These are phyloP conservation scores for Epinephelus awoara DNA, from an alignment of 2,797 vertebrate species.

Conservation along the genomic window DNA sequence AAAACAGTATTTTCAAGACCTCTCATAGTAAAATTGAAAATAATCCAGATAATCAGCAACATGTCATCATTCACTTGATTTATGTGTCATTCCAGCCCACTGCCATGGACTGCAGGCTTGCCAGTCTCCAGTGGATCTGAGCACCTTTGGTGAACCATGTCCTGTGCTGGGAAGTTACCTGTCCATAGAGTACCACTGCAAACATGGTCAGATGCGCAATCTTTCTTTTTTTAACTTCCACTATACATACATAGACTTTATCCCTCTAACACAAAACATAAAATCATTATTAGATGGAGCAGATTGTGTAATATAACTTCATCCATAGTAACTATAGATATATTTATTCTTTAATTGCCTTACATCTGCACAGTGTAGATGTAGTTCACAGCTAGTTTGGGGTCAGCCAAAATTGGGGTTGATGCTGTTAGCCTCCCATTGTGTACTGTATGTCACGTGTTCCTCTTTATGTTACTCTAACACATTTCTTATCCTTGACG, in stretches of 20 bases:
- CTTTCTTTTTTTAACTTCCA: neutral
- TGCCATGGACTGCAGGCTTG: slow-evolving; percentile 93
- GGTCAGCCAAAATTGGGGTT: neutral
- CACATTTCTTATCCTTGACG: neutral
- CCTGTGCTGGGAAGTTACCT: slow-evolving; percentile 91
- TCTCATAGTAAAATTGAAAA: neutral
- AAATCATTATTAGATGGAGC: neutral
- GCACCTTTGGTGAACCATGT: slow-evolving; percentile 91
- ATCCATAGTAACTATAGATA: neutral
- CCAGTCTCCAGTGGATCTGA: slow-evolving; percentile 87
- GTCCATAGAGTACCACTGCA: slow-evolving; percentile 92
- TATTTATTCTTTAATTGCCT: neutral
- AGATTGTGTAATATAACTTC: neutral
- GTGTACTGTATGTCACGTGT: neutral
- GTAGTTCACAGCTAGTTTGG: neutral
- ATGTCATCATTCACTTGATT: neutral
- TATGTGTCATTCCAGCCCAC: slow-evolving; percentile 81
- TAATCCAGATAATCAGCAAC: neutral
- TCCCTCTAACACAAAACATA: neutral
- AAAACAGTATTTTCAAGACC: neutral
- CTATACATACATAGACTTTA: neutral
- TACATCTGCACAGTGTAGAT: neutral
- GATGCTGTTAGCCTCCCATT: neutral
- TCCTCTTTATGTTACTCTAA: neutral
- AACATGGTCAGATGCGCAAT: slow-evolving; percentile 87